phyloP scores from a whole-genome alignment of 2,797 vertebrate species.

The Mormyrus hasselquistii region DNA sequence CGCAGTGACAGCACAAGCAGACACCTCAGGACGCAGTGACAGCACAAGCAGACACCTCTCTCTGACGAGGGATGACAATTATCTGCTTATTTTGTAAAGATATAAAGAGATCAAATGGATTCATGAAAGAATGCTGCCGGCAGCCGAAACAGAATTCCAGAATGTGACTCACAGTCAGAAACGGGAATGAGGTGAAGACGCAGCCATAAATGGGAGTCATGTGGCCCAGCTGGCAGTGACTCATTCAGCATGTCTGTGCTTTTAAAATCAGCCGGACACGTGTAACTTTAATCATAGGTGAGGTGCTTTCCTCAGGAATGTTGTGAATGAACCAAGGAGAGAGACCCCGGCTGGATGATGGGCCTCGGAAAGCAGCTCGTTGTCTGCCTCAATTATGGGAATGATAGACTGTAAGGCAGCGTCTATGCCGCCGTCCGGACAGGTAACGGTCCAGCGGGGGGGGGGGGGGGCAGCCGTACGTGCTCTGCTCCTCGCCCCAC shows the following conservation, averaged over 20 bases:
- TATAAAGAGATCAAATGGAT: slow-evolving; percentile 5
- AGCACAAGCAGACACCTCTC: background rate
- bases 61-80: background rate
- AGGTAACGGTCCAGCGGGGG: background rate
- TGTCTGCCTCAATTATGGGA: background rate
- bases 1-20: background rate
- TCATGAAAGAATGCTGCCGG: background rate
- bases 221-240: background rate
- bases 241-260: background rate
- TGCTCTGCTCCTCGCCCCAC: background rate
- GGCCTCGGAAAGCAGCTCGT: background rate
- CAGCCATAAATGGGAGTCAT: background rate
- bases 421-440: background rate
- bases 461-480: background rate
- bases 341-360: background rate
- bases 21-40: background rate
- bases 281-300: background rate
- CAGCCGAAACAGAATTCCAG: background rate
- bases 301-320: background rate
- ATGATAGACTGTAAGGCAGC: background rate
- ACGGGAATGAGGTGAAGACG: background rate
- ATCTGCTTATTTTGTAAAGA: slow-evolving; percentile 2
- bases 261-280: background rate
- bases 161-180: background rate
- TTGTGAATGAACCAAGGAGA: background rate